Evolutionary conservation across 2,888 invertebrate genomes (phyloP).

Genomic region (Drosophila peninsularis): DNA sequence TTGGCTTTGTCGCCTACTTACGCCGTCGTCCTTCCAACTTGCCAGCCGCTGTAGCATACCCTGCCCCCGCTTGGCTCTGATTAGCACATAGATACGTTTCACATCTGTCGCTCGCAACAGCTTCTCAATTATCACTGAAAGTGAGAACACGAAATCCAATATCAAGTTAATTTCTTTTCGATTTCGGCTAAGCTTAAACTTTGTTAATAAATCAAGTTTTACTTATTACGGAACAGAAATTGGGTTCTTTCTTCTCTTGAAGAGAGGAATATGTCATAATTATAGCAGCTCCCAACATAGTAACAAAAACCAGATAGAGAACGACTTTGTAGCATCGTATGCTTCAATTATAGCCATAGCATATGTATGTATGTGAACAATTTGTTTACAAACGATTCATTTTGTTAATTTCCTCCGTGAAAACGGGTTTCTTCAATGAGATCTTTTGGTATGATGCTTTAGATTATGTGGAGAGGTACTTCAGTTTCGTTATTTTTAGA

Average conservation of each 20-base stretch:
- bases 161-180: no score
- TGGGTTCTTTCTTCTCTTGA: not conserved
- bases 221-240: not conserved
- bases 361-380: not conserved
- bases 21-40: constrained; percentile 88
- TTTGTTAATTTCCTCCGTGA: not conserved
- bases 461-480: not conserved
- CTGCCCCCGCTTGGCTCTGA: constrained; percentile 87
- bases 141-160: not conserved
- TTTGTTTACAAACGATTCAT: not conserved
- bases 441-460: not conserved
- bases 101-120: constrained; percentile 86
- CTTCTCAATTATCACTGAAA: constrained; percentile 87
- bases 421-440: not conserved
- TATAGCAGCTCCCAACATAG: not conserved
- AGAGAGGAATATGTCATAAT: no score
- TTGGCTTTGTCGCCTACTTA: constrained; percentile 78
- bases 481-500: not conserved
- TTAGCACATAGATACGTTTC: constrained; percentile 86
- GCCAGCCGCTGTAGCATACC: constrained; percentile 88
- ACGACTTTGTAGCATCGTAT: no score
- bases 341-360: no score
- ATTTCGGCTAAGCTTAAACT: no score
- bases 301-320: not conserved
- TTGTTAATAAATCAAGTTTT: not conserved